Conservation (phyloP, 2,113 vertebrate species). For the Eupsittula cactorum region DNA sequence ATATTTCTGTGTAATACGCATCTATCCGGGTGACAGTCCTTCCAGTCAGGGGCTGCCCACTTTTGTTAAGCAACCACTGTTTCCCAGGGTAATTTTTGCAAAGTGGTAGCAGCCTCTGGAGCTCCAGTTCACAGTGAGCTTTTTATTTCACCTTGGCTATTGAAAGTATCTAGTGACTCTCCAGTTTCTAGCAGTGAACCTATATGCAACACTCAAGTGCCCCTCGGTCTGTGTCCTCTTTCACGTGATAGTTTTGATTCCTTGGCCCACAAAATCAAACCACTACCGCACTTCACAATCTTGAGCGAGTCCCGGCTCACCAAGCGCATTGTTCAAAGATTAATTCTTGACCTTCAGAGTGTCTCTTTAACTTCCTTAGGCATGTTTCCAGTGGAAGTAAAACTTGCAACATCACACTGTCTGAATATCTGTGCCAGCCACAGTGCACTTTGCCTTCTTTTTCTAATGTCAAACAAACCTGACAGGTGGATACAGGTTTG, state of each 20-base stretch:
- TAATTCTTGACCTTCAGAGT: background rate
- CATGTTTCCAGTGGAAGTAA: background rate
- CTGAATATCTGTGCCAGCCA: background rate
- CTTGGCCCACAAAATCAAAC: background rate
- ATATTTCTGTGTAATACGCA: background rate
- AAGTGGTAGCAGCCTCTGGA: background rate
- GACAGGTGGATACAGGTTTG: background rate
- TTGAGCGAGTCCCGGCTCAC: background rate
- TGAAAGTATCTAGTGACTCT: background rate
- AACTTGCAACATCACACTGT: background rate
- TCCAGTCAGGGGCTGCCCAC: background rate
- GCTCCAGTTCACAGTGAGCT: background rate
- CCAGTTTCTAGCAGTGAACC: background rate
- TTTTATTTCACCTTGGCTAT: background rate
- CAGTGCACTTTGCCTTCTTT: background rate
- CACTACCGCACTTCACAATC: background rate
- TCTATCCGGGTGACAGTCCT: background rate
- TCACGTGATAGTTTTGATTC: background rate
- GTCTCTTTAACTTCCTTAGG: background rate
- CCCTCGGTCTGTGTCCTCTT: background rate
- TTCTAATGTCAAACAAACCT: background rate
- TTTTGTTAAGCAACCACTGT: background rate
- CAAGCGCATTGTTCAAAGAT: background rate
- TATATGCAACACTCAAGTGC: background rate
- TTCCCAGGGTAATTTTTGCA: background rate